Percentiles rank a stretch among this genome's conserved stretches.
Conservation (phyloP, 2,113 vertebrate species). For the Tricholaema leucomelas region DNA sequence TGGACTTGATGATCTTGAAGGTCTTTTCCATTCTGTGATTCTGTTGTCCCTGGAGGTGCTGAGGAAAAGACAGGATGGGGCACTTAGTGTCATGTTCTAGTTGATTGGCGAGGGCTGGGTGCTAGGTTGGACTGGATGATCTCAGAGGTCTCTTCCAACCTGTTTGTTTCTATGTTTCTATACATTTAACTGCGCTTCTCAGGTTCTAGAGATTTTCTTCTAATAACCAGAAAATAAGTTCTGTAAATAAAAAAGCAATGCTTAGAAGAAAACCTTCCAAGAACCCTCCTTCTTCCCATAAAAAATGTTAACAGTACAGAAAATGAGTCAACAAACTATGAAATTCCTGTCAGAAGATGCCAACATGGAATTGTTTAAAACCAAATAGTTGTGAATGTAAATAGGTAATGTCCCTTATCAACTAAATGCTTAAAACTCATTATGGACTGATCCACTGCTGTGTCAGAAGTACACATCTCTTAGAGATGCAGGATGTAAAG, state of each 20-base stretch:
- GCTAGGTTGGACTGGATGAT: no score
- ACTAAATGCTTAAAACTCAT: not conserved
- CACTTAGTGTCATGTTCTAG: no score
- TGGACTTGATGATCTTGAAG: no score
- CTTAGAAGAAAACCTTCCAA: slow-evolving; percentile 1
- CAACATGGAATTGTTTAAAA: not conserved
- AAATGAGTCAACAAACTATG: slow-evolving; percentile 21
- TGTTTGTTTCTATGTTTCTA: no score
- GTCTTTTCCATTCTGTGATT: no score
- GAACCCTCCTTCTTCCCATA: not conserved
- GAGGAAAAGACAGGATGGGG: no score
- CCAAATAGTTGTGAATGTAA: not conserved
- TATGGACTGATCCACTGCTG: not conserved
- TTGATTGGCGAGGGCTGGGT: no score
- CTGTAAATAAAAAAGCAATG: not conserved
- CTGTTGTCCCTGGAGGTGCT: no score
- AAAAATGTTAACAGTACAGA: slow-evolving; percentile 2
- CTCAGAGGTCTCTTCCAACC: no score
- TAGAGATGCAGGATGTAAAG: not conserved
- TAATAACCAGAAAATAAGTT: slow-evolving; percentile 47
- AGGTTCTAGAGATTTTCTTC: not conserved
- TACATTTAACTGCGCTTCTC: no score
- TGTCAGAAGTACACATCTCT: not conserved
- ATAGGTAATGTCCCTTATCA: not conserved
- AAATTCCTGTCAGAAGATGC: not conserved